Evolutionary conservation across 1,140 invertebrate genomes (phyloP).

Genomic region (Melanaphis sacchari): DNA sequence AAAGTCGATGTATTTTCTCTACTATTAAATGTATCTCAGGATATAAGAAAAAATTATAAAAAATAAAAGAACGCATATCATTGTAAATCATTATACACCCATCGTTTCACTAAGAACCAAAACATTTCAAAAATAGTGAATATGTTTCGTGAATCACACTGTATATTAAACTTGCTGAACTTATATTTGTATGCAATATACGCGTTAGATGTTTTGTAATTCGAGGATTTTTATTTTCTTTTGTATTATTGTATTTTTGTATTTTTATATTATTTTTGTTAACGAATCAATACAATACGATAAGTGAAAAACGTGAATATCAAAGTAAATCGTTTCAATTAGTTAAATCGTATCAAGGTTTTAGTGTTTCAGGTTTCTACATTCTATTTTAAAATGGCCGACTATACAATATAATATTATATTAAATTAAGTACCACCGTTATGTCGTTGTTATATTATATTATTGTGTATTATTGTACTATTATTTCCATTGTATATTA

Average conservation of each 20-base stretch:
- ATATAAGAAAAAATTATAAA: no score
- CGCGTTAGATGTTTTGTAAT: background rate
- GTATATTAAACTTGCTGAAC: background rate
- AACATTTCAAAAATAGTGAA: no score
- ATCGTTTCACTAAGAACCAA: no score
- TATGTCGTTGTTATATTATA: background rate
- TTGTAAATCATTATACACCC: no score
- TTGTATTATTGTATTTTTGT: background rate
- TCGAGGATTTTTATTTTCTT: background rate
- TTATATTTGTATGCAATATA: constrained; percentile 1
- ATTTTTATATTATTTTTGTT: no score
- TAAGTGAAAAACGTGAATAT: constrained; percentile 1
- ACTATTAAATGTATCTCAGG: no score
- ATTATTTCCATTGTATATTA: no score
- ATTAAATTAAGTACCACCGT: background rate
- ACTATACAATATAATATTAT: background rate
- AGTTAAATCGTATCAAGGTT: background rate
- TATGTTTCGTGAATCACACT: no score
- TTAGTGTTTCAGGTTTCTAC: background rate
- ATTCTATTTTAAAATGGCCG: background rate
- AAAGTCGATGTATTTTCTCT: no score
- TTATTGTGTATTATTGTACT: no score
- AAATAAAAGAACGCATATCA: no score
- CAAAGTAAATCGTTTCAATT: background rate
- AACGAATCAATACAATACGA: background rate